Conservation (phyloP, 2,797 vertebrate genomes). For the Poecilia picta region DNA sequence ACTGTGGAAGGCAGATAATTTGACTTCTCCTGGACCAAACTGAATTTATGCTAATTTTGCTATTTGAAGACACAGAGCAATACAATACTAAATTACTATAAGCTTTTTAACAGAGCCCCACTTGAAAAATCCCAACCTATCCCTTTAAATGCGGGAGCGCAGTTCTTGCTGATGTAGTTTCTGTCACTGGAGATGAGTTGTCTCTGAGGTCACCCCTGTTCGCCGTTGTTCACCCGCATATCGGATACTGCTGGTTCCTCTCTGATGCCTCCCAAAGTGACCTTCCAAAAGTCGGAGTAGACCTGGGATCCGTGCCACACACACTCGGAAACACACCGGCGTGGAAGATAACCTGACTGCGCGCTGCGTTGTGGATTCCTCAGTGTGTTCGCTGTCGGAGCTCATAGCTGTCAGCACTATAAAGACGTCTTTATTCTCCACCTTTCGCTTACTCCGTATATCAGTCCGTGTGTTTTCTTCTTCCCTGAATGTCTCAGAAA, state of each 20-base stretch:
- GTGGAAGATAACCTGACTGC: slow-evolving; percentile 29
- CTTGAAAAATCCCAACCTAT: neutral
- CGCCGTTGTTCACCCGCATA: slow-evolving; percentile 26
- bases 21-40: neutral
- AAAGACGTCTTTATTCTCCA: neutral
- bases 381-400: slow-evolving; percentile 26
- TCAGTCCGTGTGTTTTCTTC: slow-evolving; percentile 13
- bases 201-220: slow-evolving; percentile 42
- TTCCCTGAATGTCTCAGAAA: slow-evolving; percentile 18
- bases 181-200: slow-evolving; percentile 18
- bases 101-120: neutral
- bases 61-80: neutral
- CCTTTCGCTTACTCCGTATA: neutral
- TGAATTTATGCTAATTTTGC: neutral
- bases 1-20: neutral
- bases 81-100: neutral
- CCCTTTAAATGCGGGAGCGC: neutral
- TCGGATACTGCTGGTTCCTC: slow-evolving; percentile 42
- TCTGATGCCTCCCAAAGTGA: slow-evolving; percentile 44
- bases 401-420: slow-evolving; percentile 52
- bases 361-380: slow-evolving; percentile 29
- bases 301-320: slow-evolving; percentile 36
- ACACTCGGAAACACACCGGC: slow-evolving; percentile 3
- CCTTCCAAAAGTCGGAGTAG: slow-evolving; percentile 51
- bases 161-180: slow-evolving; percentile 25